Base-by-base conservation (phyloP, 2,888 invertebrate genomes). In the Cyaniris semiargus region DNA sequence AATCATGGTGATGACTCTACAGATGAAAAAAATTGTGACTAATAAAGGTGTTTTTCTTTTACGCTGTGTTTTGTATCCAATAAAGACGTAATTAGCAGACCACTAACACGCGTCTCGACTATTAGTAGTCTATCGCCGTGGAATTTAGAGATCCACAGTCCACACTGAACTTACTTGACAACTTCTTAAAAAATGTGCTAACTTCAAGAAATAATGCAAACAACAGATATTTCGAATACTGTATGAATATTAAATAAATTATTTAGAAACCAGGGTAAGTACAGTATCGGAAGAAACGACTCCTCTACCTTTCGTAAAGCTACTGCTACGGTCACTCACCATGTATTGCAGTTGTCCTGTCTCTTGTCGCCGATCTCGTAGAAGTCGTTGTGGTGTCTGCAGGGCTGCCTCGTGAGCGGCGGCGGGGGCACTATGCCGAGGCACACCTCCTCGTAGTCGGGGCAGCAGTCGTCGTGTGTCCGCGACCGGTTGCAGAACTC, bases 391-490 rank as follows among this genome's bases (percentile, higher is more conserved):
- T 95, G 92, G 82, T 95, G 91, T 34, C 83, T 83, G 86, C 97
- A 96, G 3, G 88, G 83, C 27, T 80, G 88, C 86, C 83, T 78
- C 78, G 85, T 82, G 3, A 84, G 80, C 4, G 82, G 81, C 0
- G 87, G 86, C 0, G 87, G 79, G 0, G 81, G 80, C 1, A 77
- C 70, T 15, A 82, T 72, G 4, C 86, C 85, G 3, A 85, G 92
- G 85, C 99, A 99, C 80, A 95, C 95, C 0, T 95, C 93, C 87
- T 95, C 95, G 88, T 96, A 99, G 90, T 99, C 99, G 0, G 99
- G 99, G 85, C 99, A 99, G 87, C 99, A 99, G 82, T 96, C 96
- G 88, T 99, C 99, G 79, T 96, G 95, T 58, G 95, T 94, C 13
- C 91, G 88, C 0, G 95, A 95, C 53, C 97, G 92, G 86, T 97